Evolutionary conservation across 2,113 vertebrate species (phyloP), one percentile per base, ranked within the genome.

Genomic region (Phyllopteryx taeniolatus): DNA sequence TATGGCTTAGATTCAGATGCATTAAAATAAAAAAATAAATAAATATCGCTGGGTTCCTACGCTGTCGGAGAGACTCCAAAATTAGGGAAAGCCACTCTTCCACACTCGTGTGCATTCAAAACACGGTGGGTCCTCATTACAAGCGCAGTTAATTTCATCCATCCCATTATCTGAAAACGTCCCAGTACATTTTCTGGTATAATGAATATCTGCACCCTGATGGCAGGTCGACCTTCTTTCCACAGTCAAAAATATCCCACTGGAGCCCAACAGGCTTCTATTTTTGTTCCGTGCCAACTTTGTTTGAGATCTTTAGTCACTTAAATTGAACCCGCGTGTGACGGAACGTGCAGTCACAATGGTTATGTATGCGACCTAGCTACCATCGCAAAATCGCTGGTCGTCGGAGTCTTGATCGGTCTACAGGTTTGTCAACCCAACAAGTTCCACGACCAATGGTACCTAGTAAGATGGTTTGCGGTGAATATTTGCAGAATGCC

Each of bases 141-240:
- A 9, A 20, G 35, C 70, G 27, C 66, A 46, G 39, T 42, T 63
- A 20, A 42, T 42, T 12, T 39, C 4, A 20, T 42, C 61, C 5
- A 35, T 82, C 65, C 43, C 67, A 80, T 91, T 84, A 90, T 86
- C 85, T 86, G 71, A 71, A 67, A 81, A 10, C 20, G 80, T 82
- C 90, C 87, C 85, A 77, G 74, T 39, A 71, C 84, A 64, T 79
- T 81, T 67, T 67, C 77, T 81, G 83, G 80, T 69, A 66, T 86
- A 81, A 89, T 88, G 82, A 86, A 86, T 79, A 73, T 83, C 70
- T 51, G 74, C 83, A 83, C 77, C 60, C 85, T 79, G 64, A 71
- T 73, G 68, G 77, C 72, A 80, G 83, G 63, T n/a, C 82, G 84
- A 76, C 88, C 90, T 86, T 83, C 65, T 90, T 91, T 86, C 67